These are phyloP conservation scores for Bombus turneri DNA, from an alignment of 1,140 invertebrate genomes.

Conservation along the genomic window DNA sequence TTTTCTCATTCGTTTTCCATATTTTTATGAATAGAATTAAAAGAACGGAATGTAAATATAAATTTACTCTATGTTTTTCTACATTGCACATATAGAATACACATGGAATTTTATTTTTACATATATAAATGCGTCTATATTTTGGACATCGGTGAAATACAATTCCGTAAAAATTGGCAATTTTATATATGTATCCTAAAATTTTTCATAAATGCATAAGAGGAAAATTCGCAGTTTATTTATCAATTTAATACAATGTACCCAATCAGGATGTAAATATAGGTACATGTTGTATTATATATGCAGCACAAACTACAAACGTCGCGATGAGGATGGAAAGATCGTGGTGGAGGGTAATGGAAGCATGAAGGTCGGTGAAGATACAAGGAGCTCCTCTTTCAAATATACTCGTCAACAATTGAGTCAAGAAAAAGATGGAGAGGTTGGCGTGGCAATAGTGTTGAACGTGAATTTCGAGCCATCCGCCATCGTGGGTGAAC, in stretches of 20 bases:
- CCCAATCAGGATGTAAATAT: neutral
- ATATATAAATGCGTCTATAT: too few species aligned
- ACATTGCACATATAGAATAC: too few species aligned
- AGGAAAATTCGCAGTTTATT: neutral
- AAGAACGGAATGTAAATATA: too few species aligned
- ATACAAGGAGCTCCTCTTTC: slow-evolving; percentile 87
- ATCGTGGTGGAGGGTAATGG: slow-evolving; percentile 88
- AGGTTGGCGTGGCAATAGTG: slow-evolving; percentile 84
- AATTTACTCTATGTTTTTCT: too few species aligned
- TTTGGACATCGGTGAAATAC: too few species aligned
- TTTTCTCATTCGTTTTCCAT: too few species aligned
- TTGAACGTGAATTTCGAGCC: slow-evolving; percentile 83
- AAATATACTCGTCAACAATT: slow-evolving; percentile 87
- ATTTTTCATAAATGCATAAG: neutral
- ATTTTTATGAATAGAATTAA: too few species aligned
- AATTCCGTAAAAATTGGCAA: too few species aligned
- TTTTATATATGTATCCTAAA: neutral
- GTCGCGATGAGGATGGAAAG: slow-evolving; percentile 87
- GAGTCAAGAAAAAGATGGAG: slow-evolving; percentile 83
- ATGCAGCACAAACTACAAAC: slow-evolving; percentile 85
- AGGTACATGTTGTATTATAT: slow-evolving; percentile 51
- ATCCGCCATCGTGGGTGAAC: slow-evolving; percentile 84
- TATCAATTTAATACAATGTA: neutral
- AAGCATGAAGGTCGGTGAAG: slow-evolving; percentile 85
- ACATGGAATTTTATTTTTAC: too few species aligned